These are phyloP conservation scores for Bemisia tabaci DNA, from an alignment of 1,140 invertebrate genomes.

Conservation along the genomic window DNA sequence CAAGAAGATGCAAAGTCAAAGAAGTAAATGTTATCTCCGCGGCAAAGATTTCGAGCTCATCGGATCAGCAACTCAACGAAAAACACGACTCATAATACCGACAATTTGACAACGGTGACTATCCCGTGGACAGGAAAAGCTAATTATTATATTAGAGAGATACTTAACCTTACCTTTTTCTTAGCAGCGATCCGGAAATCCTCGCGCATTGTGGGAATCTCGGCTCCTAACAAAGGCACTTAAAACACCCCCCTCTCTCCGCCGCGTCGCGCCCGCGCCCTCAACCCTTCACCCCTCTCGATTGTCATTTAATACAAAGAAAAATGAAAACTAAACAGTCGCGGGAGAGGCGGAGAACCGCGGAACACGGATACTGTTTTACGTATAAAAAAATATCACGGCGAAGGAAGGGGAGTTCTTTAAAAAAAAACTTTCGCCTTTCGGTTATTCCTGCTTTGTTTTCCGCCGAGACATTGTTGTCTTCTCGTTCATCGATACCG, in stretches of 20 bases:
- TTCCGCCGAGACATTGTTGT: too few relatives aligned
- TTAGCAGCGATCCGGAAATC: background rate
- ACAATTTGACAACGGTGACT: too few relatives aligned
- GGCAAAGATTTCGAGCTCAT: too few relatives aligned
- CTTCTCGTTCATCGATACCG: too few relatives aligned
- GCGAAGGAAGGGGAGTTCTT: background rate
- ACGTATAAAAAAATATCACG: background rate
- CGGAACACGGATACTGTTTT: background rate
- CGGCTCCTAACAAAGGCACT: background rate
- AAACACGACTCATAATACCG: too few relatives aligned
- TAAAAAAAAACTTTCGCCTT: too few relatives aligned
- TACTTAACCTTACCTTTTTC: background rate
- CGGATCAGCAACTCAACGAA: too few relatives aligned
- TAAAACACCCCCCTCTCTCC: background rate
- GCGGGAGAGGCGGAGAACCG: background rate
- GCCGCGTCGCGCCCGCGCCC: background rate
- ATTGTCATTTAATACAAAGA: background rate
- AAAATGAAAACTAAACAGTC: background rate
- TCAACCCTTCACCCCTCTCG: background rate
- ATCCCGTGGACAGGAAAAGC: background rate
- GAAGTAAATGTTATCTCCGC: too few relatives aligned
- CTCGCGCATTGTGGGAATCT: background rate
- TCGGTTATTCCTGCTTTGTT: too few relatives aligned
- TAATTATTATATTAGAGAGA: background rate
- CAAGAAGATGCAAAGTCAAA: too few relatives aligned